Conservation (phyloP, 2,888 invertebrate species). For the Timandra comae region DNA sequence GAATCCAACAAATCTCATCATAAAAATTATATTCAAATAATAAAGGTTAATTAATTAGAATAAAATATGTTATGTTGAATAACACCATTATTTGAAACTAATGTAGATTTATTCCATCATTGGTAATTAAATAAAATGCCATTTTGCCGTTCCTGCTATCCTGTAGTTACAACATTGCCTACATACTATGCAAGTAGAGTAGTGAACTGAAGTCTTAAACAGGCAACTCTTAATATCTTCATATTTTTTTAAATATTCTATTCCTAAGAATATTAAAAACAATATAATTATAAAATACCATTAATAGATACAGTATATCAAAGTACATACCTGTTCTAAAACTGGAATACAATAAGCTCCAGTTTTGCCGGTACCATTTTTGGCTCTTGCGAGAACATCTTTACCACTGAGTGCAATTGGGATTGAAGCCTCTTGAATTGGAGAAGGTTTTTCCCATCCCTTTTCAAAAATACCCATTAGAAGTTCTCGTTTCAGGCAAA, state of each 20-base stretch:
- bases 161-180: background rate
- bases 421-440: constrained; percentile 99
- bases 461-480: constrained; percentile 99
- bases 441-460: constrained; percentile 99
- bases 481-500: constrained; percentile 96
- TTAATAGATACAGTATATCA: no score
- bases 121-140: no score
- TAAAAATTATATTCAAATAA: constrained; percentile 10
- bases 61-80: no score
- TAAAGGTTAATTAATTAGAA: constrained; percentile 1
- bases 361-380: constrained; percentile 99
- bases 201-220: no score
- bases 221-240: no score
- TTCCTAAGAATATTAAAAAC: background rate
- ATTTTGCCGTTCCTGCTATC: background rate
- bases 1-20: constrained; percentile 72
- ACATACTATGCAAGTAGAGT: no score
- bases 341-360: constrained; percentile 99
- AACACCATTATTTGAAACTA: no score
- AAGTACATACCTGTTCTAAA: constrained; percentile 84
- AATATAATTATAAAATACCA: constrained; percentile 1
- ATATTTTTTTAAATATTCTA: background rate
- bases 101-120: no score
- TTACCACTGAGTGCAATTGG: constrained; percentile 98
- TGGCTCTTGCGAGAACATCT: constrained; percentile 98